These are phyloP conservation scores for Hylaea fasciaria DNA, from an alignment of 2,888 invertebrate genomes.

Conservation along the genomic window DNA sequence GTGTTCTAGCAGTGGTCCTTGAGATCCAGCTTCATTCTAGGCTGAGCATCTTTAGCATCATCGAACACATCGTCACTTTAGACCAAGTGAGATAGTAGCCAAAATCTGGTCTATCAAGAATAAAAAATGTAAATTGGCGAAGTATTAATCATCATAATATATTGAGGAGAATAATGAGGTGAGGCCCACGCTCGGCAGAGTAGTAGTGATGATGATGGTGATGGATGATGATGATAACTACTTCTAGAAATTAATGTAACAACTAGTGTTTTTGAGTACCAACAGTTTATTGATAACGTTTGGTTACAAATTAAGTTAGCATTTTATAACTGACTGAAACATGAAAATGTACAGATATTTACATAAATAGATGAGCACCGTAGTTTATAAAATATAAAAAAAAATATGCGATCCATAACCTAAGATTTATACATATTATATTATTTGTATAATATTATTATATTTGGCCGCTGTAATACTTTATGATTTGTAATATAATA, in stretches of 20 bases:
- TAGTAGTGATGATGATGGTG: too few relatives aligned
- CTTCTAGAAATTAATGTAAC: background rate
- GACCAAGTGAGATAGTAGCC: too few relatives aligned
- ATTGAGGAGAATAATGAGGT: too few relatives aligned
- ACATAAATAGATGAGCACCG: constrained; percentile 54
- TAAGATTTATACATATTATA: constrained; percentile 48
- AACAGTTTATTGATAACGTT: constrained; percentile 74
- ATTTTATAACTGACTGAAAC: constrained; percentile 42
- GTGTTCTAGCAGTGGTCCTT: too few relatives aligned
- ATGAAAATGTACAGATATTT: constrained; percentile 54
- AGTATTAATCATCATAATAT: too few relatives aligned
- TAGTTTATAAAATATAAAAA: constrained; percentile 45
- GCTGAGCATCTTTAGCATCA: too few relatives aligned
- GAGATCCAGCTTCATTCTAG: too few relatives aligned
- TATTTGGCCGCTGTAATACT: constrained; percentile 54
- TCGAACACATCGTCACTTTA: too few relatives aligned
- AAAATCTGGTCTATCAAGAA: too few relatives aligned
- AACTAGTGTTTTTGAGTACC: constrained; percentile 55
- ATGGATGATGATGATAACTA: too few relatives aligned
- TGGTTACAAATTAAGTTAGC: constrained; percentile 59
- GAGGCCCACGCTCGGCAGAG: too few relatives aligned
- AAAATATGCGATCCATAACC: constrained; percentile 62
- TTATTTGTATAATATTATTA: constrained; percentile 48
- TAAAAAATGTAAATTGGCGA: too few relatives aligned
- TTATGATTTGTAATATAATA: constrained; percentile 47